phyloP scores from a whole-genome alignment of 2,113 vertebrate species.

The Phoenicopterus ruber region DNA sequence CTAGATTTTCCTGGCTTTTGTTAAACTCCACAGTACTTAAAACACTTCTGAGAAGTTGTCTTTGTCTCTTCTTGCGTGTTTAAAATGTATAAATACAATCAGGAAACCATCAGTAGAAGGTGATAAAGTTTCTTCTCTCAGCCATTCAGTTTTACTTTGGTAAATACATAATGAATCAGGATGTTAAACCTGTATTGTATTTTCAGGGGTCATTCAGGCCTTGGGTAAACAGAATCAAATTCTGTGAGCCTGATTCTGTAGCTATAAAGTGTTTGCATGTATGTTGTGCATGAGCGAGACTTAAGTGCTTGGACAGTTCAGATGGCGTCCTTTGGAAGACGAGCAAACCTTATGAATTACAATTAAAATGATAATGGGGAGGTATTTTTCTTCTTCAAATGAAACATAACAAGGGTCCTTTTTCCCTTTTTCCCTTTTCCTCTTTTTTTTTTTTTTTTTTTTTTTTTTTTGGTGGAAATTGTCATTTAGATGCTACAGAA shows the following conservation, averaged over 20 bases:
- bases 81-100: background rate
- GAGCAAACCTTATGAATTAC: background rate
- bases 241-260: background rate
- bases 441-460: background rate
- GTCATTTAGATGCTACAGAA: background rate
- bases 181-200: background rate
- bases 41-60: background rate
- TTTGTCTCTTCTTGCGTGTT: background rate
- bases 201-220: background rate
- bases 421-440: accelerated
- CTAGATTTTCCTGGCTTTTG: constrained; percentile 1
- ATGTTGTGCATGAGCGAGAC: background rate
- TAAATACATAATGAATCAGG: background rate
- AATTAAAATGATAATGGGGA: background rate
- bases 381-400: background rate
- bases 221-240: background rate
- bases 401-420: background rate
- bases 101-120: background rate
- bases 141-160: background rate
- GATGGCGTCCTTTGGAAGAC: background rate
- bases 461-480: too few species aligned
- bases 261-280: background rate
- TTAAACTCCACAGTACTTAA: background rate
- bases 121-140: background rate
- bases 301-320: background rate